Conservation (phyloP, 1,140 invertebrate genomes). For the Zaprionus ghesquierei region DNA sequence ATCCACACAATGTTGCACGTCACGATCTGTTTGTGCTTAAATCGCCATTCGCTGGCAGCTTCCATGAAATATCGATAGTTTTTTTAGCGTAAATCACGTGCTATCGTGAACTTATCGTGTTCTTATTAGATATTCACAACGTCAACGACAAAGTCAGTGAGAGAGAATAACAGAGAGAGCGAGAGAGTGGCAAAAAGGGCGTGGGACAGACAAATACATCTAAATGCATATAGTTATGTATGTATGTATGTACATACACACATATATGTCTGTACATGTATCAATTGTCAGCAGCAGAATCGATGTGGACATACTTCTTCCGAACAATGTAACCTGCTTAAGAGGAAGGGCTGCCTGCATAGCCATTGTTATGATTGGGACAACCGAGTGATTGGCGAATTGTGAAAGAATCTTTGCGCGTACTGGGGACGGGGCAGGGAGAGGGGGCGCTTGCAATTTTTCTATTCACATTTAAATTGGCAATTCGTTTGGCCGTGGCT, state of each 20-base stretch:
- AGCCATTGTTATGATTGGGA: conserved; percentile 47
- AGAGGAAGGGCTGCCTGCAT: neutral
- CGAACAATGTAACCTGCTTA: neutral
- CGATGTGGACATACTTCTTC: neutral
- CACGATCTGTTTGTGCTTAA: neutral
- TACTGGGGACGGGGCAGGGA: conserved; percentile 5
- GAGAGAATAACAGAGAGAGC: neutral
- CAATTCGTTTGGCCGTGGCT: conserved; percentile 75
- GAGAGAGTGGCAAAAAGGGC: neutral
- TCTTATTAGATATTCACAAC: neutral
- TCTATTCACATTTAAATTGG: conserved; percentile 80
- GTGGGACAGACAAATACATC: neutral
- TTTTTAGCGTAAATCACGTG: neutral
- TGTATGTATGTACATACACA: neutral
- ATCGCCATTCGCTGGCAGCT: neutral
- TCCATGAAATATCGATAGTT: neutral
- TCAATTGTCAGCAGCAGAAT: neutral
- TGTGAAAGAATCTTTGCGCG: conserved; percentile 52
- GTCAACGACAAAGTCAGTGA: neutral
- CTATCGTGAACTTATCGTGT: neutral
- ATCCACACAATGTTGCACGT: neutral
- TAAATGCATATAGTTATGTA: neutral
- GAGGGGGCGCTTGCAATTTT: conserved; percentile 64
- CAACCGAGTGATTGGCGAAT: conserved; percentile 68
- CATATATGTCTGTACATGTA: neutral